A percentile compares a stretch with the other conserved stretches of the same genome.
Conservation (phyloP, 2,888 invertebrate species). For the Drosophila infuscata region DNA sequence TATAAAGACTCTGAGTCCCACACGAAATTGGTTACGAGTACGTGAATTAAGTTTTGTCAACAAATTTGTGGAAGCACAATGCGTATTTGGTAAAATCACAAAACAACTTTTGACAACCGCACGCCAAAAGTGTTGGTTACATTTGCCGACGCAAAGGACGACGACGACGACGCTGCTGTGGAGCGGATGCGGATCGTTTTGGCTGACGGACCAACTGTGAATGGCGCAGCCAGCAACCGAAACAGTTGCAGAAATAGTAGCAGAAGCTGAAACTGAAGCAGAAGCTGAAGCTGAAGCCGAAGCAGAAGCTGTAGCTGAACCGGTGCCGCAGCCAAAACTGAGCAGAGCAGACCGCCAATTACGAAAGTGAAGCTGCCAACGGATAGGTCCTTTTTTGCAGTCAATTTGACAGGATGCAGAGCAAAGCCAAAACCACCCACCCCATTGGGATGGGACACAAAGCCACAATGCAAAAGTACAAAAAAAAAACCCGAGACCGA, state of each 20-base stretch:
- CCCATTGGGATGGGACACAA: conserved; percentile 36
- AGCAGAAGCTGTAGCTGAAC: conserved; percentile 27
- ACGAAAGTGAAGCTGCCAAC: conserved; percentile 82
- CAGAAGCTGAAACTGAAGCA: conserved; percentile 19
- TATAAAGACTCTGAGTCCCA: conserved; percentile 1
- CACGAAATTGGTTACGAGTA: conserved; percentile 16
- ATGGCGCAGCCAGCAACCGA: conserved; percentile 56
- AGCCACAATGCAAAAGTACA: conserved; percentile 57
- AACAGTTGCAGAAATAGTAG: conserved; percentile 28
- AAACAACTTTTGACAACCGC: conserved; percentile 34
- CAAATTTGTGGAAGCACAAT: neutral
- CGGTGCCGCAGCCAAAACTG: conserved; percentile 21
- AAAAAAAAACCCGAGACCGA: conserved; percentile 45
- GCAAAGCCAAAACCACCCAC: conserved; percentile 82
- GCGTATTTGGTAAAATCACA: conserved; percentile 28
- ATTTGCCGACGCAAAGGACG: conserved; percentile 63
- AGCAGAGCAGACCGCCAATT: conserved; percentile 82
- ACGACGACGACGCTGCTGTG: conserved; percentile 42
- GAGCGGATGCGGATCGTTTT: conserved; percentile 71
- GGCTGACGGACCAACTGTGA: conserved; percentile 82
- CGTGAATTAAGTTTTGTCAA: conserved; percentile 7
- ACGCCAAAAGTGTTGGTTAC: conserved; percentile 36
- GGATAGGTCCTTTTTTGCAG: conserved; percentile 82
- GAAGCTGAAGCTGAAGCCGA: conserved; percentile 5
- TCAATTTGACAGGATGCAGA: conserved; percentile 79